A percentile compares a stretch with the other conserved stretches of the same genome.
These are phyloP conservation scores for Brachycybe producta DNA, from an alignment of 2,888 invertebrate genomes.

Conservation along the genomic window DNA sequence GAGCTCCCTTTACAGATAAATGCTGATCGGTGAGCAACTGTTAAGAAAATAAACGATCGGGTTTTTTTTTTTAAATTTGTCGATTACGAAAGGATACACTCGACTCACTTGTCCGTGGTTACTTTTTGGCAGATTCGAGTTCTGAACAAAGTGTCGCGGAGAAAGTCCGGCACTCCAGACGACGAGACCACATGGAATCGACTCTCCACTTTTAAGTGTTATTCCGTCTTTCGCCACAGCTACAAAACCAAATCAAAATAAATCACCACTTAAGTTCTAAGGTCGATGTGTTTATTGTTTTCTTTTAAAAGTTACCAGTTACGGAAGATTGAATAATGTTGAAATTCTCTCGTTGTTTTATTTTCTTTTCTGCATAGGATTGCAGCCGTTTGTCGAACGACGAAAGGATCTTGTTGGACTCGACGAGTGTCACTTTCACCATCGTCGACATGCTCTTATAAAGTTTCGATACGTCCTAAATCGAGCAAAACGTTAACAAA, in stretches of 20 bases:
- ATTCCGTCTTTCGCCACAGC: slow-evolving; percentile 30
- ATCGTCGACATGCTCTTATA: slow-evolving; percentile 28
- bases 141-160: slow-evolving; percentile 30
- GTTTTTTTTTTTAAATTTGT: background rate
- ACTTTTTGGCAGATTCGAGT: slow-evolving; percentile 29
- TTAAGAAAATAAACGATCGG: slow-evolving; percentile 1
- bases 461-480: slow-evolving; percentile 33
- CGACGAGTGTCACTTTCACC: slow-evolving; percentile 31
- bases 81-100: background rate
- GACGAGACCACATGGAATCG: slow-evolving; percentile 34
- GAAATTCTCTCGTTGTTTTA: slow-evolving; percentile 31
- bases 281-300: no score
- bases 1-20: slow-evolving; percentile 29
- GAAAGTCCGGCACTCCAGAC: slow-evolving; percentile 37
- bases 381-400: slow-evolving; percentile 34
- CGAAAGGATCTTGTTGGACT: slow-evolving; percentile 33
- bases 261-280: no score
- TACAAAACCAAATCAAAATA: slow-evolving; percentile 19
- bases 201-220: slow-evolving; percentile 28
- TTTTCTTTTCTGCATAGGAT: slow-evolving; percentile 35
- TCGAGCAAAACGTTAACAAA: slow-evolving; percentile 1
- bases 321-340: slow-evolving; percentile 30
- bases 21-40: slow-evolving; percentile 30
- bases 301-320: slow-evolving; percentile 25
- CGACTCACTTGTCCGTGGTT: slow-evolving; percentile 32